Evolutionary conservation across 1,140 invertebrate genomes (phyloP), one percentile per base, ranked within the genome.

Genomic region (Ctenoplectra terminalis): DNA sequence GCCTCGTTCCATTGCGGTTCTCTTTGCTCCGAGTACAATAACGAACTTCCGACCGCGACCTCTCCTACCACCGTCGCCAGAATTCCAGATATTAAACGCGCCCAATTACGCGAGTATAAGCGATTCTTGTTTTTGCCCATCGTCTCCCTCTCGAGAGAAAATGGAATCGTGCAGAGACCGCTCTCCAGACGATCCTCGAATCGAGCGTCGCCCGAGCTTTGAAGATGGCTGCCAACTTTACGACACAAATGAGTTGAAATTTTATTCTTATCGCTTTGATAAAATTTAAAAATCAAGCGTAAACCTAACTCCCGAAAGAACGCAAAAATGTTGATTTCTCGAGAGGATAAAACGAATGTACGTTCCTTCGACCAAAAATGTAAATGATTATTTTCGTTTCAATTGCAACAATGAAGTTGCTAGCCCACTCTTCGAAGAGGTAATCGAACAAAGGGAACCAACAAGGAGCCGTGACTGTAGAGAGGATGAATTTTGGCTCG

Each of bases 81-180:
- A 80, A 63, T 64, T 54, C 58, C 37, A 8, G 58, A 64, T 64
- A 73, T 73, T 73, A 73, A 73, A 63, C 69, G 69, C 58, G n/a
- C 13, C 46, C 69, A 73, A 79, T 73, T 63, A 43, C 58, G 23
- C 58, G 20, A 1, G 7, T n/a, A 2, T 2, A 0, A 1, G 1
- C 9, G 15, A 17, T 34, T 34, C 29, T 48, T 34, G 11, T n/a
- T 37, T 60, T 74, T 29, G 2, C n/a, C 40, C 7, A 11, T 4
- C n/a, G 26, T 31, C 11, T 54, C 52, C 23, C 9, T n/a, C 5
- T 20, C 13, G 1, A 20, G 15, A 7, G 17, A 34, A 34, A 13
- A 61, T 37, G 43, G 13, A 34, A 73, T 43, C 11, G 23, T 40
- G n/a, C n/a, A n/a, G n/a, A n/a, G n/a, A n/a, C n/a, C n/a, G n/a